Percentiles rank a stretch among this genome's conserved stretches.
Conservation (phyloP, 2,113 vertebrate genomes). For the Scatophagus argus region DNA sequence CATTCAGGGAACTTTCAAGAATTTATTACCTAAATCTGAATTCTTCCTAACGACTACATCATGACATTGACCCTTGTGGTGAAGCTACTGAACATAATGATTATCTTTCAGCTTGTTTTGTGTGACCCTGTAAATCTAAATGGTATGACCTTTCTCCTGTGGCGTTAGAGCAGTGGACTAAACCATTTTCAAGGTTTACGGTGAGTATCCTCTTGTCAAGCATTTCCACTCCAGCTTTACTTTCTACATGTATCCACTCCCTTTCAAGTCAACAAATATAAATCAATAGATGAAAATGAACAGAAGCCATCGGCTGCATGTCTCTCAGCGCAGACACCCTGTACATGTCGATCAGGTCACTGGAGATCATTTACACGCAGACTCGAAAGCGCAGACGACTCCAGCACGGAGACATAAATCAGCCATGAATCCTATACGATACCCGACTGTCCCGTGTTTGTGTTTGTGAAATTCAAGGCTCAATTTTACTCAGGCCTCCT, state of each 20-base stretch:
- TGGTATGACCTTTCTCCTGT: background rate
- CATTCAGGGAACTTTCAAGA: background rate
- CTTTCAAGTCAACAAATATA: background rate
- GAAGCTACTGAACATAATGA: background rate
- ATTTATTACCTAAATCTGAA: background rate
- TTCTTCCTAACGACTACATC: too few relatives aligned
- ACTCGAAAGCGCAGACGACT: background rate
- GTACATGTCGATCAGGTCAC: background rate
- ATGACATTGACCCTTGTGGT: background rate
- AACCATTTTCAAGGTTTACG: background rate
- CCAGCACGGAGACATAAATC: constrained; percentile 14
- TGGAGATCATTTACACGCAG: background rate
- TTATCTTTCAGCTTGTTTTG: background rate
- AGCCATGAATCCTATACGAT: background rate
- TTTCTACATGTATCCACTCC: background rate
- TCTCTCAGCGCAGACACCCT: background rate
- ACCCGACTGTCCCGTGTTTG: background rate
- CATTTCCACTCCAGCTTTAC: background rate
- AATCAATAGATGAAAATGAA: too few relatives aligned
- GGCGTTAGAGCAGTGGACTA: background rate
- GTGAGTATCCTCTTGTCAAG: background rate
- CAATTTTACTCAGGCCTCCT: background rate
- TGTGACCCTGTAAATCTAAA: background rate
- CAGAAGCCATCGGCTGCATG: background rate
- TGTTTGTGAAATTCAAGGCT: background rate